A percentile compares a stretch with the other conserved stretches of the same genome.
Conservation (phyloP, 37 sponge, comb jelly and placozoan species). For the Chondrosia reniformis region DNA sequence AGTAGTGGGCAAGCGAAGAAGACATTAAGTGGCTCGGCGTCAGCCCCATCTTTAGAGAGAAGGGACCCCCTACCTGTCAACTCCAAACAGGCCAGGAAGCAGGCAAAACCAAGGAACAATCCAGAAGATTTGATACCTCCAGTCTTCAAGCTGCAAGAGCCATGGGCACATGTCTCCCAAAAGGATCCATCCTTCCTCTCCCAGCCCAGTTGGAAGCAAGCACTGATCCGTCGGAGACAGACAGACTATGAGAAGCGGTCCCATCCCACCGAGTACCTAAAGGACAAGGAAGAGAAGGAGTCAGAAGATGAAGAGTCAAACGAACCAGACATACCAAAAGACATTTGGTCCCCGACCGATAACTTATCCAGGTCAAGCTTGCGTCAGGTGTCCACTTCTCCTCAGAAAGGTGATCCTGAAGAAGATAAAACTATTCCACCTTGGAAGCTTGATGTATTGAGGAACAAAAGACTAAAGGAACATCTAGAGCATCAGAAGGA, state of each 20-base stretch:
- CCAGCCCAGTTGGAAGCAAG: conserved; percentile 77
- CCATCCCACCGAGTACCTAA: neutral
- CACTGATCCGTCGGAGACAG: conserved; percentile 53
- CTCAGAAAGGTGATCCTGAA: conserved; percentile 2
- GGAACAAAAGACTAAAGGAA: conserved; percentile 1
- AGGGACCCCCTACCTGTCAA: neutral
- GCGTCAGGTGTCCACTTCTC: neutral
- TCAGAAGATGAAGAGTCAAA: neutral
- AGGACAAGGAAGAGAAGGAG: neutral
- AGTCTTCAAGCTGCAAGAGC: conserved; percentile 35
- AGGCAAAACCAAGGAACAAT: conserved; percentile 8
- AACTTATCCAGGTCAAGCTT: neutral
- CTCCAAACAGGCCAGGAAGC: conserved; percentile 3
- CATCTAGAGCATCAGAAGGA: neutral
- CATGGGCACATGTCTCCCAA: conserved; percentile 63
- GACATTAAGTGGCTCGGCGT: neutral
- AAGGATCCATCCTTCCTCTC: conserved; percentile 52
- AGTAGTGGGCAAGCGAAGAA: neutral
- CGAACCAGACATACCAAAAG: neutral
- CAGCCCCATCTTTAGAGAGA: neutral
- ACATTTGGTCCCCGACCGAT: conserved; percentile 12
- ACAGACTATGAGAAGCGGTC: conserved; percentile 50
- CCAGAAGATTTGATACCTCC: conserved; percentile 31
- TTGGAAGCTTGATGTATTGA: conserved; percentile 15
- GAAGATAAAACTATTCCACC: conserved; percentile 11